Conservation (phyloP, 2,113 vertebrate species). For the Scomber colias region DNA sequence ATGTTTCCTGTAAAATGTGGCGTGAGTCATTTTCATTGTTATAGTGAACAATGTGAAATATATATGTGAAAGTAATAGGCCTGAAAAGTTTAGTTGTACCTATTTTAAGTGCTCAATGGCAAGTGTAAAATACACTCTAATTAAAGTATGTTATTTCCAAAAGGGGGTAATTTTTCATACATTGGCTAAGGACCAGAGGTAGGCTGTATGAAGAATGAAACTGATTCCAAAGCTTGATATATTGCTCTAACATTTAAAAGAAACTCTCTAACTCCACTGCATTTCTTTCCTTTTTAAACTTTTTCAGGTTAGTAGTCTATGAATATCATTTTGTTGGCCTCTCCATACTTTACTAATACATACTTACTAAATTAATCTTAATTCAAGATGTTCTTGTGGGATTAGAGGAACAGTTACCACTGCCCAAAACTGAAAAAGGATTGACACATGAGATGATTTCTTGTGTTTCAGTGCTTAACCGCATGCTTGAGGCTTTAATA, state of each 20-base stretch:
- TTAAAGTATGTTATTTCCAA: background rate
- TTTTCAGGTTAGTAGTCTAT: no score
- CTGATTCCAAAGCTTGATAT: background rate
- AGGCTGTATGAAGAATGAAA: constrained; percentile 10
- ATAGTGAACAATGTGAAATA: constrained; percentile 17
- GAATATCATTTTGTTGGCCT: no score
- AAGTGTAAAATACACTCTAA: background rate
- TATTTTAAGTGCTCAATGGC: constrained; percentile 4
- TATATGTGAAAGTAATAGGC: constrained; percentile 7
- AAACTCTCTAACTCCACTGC: background rate
- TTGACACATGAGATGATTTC: constrained; percentile 40
- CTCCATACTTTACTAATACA: background rate
- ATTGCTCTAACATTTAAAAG: background rate
- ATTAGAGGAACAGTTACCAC: background rate
- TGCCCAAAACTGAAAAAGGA: constrained; percentile 5
- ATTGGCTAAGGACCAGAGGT: constrained; percentile 7
- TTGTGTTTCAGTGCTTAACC: constrained; percentile 23
- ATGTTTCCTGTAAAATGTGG: no score
- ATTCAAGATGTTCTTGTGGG: background rate
- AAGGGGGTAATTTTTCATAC: background rate
- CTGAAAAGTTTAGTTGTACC: background rate
- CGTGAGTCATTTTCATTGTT: background rate
- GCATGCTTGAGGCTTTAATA: constrained; percentile 1
- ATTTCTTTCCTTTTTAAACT: background rate
- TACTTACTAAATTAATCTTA: background rate